phyloP scores from a whole-genome alignment of 1,140 invertebrate genomes.

The Drosophila navojoa region DNA sequence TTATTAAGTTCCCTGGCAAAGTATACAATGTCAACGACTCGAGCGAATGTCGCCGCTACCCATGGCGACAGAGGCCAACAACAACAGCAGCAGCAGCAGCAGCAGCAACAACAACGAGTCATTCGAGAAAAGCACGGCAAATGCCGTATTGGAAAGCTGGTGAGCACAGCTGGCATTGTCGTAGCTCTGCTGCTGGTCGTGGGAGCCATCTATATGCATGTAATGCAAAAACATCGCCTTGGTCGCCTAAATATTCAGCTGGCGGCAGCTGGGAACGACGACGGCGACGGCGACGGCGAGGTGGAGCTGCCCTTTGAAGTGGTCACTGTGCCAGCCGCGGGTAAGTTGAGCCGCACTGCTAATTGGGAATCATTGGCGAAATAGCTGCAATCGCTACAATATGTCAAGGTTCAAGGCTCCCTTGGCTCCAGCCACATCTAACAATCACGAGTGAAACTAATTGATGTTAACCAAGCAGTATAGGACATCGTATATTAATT shows the following conservation, averaged over 20 bases:
- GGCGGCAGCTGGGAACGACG: not conserved
- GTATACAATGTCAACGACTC: conserved; percentile 6
- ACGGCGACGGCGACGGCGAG: not conserved
- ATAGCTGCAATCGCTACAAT: no score
- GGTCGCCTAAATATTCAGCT: conserved; percentile 55
- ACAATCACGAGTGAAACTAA: no score
- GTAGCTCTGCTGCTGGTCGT: conserved; percentile 57
- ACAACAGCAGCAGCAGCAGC: not conserved
- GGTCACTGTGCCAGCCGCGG: conserved; percentile 22
- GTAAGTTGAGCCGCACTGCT: conserved; percentile 1
- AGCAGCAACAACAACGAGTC: not conserved
- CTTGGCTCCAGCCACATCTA: no score
- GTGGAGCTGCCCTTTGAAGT: conserved; percentile 3
- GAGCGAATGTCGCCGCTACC: not conserved
- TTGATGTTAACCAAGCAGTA: no score
- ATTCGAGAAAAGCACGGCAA: conserved; percentile 6
- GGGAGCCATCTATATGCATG: conserved; percentile 67
- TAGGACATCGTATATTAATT: no score
- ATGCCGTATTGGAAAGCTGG: conserved; percentile 27
- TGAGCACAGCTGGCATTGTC: conserved; percentile 51
- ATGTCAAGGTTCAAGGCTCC: no score
- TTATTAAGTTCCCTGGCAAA: not conserved
- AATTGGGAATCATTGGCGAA: not conserved
- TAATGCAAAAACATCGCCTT: conserved; percentile 63
- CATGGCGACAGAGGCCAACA: conserved; percentile 7